Conservation (phyloP, 2,888 invertebrate species). For the Cheilosia urbana region DNA sequence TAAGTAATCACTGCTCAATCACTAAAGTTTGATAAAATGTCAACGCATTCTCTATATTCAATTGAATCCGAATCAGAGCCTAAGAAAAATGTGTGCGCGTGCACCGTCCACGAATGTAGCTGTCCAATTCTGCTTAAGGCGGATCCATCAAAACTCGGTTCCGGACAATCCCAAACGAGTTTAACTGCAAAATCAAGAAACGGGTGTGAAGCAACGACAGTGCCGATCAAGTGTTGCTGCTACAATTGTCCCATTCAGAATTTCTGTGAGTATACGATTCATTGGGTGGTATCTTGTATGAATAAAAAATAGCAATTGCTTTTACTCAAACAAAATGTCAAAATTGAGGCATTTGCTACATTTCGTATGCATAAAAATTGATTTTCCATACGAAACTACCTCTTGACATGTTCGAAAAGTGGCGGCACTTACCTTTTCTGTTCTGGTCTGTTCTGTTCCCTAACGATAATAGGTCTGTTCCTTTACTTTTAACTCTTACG, state of each 20-base stretch:
- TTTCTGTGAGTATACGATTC: conserved; percentile 79
- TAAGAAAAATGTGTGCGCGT: conserved; percentile 8
- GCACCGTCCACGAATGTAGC: not conserved
- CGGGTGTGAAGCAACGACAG: too few species aligned
- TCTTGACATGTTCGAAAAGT: too few species aligned
- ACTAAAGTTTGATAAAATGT: conserved; percentile 22
- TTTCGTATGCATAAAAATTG: too few species aligned
- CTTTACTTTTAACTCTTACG: too few species aligned
- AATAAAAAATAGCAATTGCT: too few species aligned
- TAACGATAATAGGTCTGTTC: too few species aligned
- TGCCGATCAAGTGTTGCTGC: conserved; percentile 78
- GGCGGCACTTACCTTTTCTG: too few species aligned
- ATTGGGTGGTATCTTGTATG: too few species aligned
- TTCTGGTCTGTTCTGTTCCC: too few species aligned
- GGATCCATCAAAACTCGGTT: not conserved
- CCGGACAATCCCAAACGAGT: not conserved
- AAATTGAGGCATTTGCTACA: too few species aligned
- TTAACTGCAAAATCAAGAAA: not conserved
- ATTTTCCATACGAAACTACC: too few species aligned
- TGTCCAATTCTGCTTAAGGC: not conserved
- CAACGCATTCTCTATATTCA: conserved; percentile 21
- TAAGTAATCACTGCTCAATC: not conserved
- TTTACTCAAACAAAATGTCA: too few species aligned
- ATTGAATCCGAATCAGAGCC: not conserved
- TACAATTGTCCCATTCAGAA: conserved; percentile 81